Evolutionary conservation across 1,140 invertebrate genomes (phyloP).

Genomic region (Latrodectus geometricus): DNA sequence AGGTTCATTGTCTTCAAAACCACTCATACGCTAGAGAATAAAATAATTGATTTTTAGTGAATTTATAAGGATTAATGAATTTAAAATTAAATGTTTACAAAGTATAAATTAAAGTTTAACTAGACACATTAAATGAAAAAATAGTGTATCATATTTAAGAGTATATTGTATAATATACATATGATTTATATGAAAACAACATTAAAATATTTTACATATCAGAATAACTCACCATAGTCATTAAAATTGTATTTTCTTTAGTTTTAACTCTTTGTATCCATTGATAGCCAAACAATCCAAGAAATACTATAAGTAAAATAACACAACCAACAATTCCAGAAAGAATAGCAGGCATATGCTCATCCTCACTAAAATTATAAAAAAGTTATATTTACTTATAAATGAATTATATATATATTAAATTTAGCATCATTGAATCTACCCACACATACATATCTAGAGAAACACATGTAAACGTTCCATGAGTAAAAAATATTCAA

Average conservation of each 20-base stretch:
- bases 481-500: not conserved
- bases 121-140: not conserved
- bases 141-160: not conserved
- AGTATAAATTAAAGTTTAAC: not conserved
- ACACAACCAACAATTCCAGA: slow-evolving; percentile 75
- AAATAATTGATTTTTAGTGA: not conserved
- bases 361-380: slow-evolving; percentile 59
- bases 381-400: not conserved
- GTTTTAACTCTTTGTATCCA: slow-evolving; percentile 81
- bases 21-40: slow-evolving; percentile 74
- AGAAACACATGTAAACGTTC: not conserved
- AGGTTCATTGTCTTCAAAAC: slow-evolving; percentile 83
- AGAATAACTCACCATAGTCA: slow-evolving; percentile 79
- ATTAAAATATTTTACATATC: not conserved
- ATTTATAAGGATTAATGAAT: not conserved
- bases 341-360: slow-evolving; percentile 76
- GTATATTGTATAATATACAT: not conserved
- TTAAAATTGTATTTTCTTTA: slow-evolving; percentile 90
- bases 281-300: slow-evolving; percentile 76
- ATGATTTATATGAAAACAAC: not conserved
- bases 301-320: slow-evolving; percentile 75
- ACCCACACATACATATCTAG: too few species aligned
- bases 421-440: too few species aligned
- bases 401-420: not conserved
- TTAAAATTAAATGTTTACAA: not conserved